Evolutionary conservation across 2,113 vertebrate genomes (phyloP).

Genomic region (Poecile atricapillus): DNA sequence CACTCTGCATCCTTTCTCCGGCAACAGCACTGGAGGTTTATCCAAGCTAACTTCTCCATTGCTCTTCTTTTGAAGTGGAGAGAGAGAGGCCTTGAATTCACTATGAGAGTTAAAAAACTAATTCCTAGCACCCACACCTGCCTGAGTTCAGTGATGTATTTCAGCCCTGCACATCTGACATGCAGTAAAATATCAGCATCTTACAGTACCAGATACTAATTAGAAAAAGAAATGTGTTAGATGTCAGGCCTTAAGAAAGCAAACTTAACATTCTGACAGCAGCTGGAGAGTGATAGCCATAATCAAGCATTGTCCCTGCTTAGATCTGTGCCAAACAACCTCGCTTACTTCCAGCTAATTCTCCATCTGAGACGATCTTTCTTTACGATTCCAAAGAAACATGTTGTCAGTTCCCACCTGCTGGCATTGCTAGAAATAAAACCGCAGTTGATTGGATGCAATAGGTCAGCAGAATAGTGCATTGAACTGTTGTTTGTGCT

Average conservation of each 20-base stretch:
- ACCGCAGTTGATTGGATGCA: constrained; percentile 24
- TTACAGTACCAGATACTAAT: constrained; percentile 24
- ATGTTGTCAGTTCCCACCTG: constrained; percentile 25
- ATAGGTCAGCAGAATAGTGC: constrained; percentile 55
- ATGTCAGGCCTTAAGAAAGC: constrained; percentile 29
- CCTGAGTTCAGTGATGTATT: constrained; percentile 2
- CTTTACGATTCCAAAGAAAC: not conserved
- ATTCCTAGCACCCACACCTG: not conserved
- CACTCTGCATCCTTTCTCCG: not conserved
- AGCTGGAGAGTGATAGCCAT: constrained; percentile 53
- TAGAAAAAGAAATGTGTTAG: constrained; percentile 42
- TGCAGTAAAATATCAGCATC: not conserved
- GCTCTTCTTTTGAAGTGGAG: not conserved
- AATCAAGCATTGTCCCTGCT: constrained; percentile 61
- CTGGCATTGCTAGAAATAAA: constrained; percentile 59
- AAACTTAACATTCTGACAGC: constrained; percentile 46
- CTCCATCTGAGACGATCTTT: constrained; percentile 19
- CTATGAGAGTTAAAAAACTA: not conserved
- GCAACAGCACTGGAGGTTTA: not conserved
- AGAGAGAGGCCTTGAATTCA: not conserved
- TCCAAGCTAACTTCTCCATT: not conserved
- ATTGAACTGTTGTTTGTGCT: constrained; percentile 39
- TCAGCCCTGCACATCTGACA: not conserved
- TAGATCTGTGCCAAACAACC: constrained; percentile 49
- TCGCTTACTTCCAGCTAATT: constrained; percentile 50